These are phyloP conservation scores for Platichthys stellatus DNA, from an alignment of 2,113 vertebrate species.

Conservation along the genomic window DNA sequence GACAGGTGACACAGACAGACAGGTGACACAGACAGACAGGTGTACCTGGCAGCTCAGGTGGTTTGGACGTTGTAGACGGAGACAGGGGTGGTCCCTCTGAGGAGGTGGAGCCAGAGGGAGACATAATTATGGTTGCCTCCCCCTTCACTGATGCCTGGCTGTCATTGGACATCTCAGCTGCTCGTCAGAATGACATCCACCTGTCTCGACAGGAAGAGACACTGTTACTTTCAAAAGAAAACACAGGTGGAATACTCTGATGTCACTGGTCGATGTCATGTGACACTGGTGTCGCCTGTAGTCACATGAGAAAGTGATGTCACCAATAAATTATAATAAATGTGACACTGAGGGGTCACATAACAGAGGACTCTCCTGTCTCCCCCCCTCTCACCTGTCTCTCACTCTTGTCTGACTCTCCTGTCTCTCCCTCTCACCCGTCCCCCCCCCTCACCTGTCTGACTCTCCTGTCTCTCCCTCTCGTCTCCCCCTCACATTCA, in stretches of 20 bases:
- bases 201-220: slow-evolving; percentile 36
- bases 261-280: too few species aligned
- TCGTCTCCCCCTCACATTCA: neutral
- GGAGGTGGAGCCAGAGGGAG: slow-evolving; percentile 87
- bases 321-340: too few species aligned
- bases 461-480: too few species aligned
- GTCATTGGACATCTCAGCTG: slow-evolving; percentile 94
- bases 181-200: slow-evolving; percentile 80
- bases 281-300: too few species aligned
- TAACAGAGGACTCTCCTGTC: too few species aligned
- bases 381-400: too few species aligned
- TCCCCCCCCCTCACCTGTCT: too few species aligned
- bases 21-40: neutral
- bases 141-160: slow-evolving; percentile 90
- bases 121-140: slow-evolving; percentile 89
- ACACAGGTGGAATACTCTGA: neutral
- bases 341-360: too few species aligned
- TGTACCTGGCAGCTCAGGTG: slow-evolving; percentile 95
- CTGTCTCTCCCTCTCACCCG: too few species aligned
- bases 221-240: slow-evolving; percentile 24
- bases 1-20: too few species aligned
- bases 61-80: slow-evolving; percentile 87
- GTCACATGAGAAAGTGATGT: too few species aligned
- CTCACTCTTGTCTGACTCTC: too few species aligned
- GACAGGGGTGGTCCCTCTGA: slow-evolving; percentile 90